Evolutionary conservation across 1,140 invertebrate species (phyloP), one percentile per base, ranked within the genome.

Genomic region (Zaprionus lachaisei): DNA sequence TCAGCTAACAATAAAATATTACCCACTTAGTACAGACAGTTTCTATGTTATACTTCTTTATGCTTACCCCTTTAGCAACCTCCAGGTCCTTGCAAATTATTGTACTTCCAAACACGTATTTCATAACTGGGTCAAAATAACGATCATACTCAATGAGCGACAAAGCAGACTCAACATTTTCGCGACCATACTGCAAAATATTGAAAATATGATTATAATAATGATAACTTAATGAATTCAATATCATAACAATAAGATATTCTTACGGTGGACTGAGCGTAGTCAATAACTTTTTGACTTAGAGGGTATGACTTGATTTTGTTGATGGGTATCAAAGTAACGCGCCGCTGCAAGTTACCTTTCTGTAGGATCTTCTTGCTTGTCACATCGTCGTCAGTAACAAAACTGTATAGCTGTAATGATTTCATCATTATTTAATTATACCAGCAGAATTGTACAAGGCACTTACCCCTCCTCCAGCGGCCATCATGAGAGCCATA

Each of bases 241-340:
- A 34, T 7, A 34, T 34, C 9, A 11, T 9, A 9, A 34, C 41
- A 41, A 41, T 24, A 4, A 7, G 34, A 49, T 44, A 14, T 37
- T 17, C 68, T 72, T 68, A 91, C 91, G 79, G 98, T 93, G 38
- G 94, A 93, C 93, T 98, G 94, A 7, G 98, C 98, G 37, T 94
- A 92, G 28, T 94, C 92, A 5, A 98, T 90, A 1, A 94, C 94
- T 49, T 94, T 85, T 1, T 92, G 79, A 85, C 96, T 94, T 66
- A 98, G 96, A 55, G 93, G 80, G 72, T 93, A 93, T 1, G 95
- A 95, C 57, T 93, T 90, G 51, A 99, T 97, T 94, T 98, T 98
- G 94, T 99, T 99, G 54, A 99, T 94, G n/a, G 99, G 98, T 63
- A 99, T 96, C 84, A 97, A 94, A 22, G 98, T 99, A 24, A 96